Evolutionary conservation across 1,140 invertebrate genomes (phyloP), one percentile per base, ranked within the genome.

Genomic region (Hetaerina americana): DNA sequence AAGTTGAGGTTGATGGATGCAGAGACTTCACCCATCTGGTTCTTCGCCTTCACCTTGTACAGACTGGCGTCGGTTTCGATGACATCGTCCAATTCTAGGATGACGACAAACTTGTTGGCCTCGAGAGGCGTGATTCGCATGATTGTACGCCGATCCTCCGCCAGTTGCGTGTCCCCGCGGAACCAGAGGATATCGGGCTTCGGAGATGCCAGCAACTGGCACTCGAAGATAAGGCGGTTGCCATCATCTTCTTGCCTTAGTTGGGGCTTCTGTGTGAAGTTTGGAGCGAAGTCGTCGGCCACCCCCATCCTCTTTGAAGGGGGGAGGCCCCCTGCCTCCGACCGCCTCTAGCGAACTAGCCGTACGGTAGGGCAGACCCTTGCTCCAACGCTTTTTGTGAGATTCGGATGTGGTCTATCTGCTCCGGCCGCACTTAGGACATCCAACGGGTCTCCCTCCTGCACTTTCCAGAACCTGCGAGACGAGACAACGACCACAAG

Each of bases 1-100:
- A 99, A 98, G 87, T 98, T 98, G 79, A 99, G 89, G 82, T 97
- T 98, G 82, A 99, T 98, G 77, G 95, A 97, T 75, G 96, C 96
- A 73, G 95, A 92, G 79, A 98, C 95, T 87, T 98, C 96, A 79
- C 96, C 96, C 85, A 94, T 93, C 83, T 93, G 95, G 83, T 98
- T 99, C 83, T 95, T 96, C 76, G 96, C 96, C 82, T 95, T 95
- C 78, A 98, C 95, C 84, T 96, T 96, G 85, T 99, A 99, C 71
- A 96, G 89, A 78, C 96, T 96, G 74, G 94, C 95, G 82, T 99
- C 96, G 26, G 89, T 90, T 87, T 97, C 95, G 81, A 96, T 90
- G 76, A 98, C 96, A 81, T 97, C 94, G 80, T 96, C 92, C 76
- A 99, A 86, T 81, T 97, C 94, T 77, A 98, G 87, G 75, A 94